Base-by-base conservation (phyloP, 2,888 invertebrate species). In the Amblyteles armatorius region DNA sequence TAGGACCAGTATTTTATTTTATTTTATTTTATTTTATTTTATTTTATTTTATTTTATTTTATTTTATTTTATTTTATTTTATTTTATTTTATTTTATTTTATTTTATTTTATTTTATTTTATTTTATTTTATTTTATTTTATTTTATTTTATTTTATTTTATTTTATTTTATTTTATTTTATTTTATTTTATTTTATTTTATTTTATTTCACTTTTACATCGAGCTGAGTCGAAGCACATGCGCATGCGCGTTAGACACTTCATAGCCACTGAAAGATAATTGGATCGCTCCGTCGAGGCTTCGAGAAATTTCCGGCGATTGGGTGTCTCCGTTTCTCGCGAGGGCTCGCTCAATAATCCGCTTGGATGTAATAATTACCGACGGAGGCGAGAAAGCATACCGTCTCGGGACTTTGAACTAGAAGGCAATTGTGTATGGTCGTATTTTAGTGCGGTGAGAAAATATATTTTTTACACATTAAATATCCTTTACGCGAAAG, bases 211-310 rank as follows among this genome's bases (percentile, higher is more conserved):
- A 36, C 7, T 36, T 36, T 36, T 2, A 55, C 7, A 55, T 2
- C 0, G 13, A 7, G 3, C 55, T 7, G 9, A 22, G 55, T 55
- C 22, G 19, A 55, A 2, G 55, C 55, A 19, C 19, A 55, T 9
- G 40, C 40, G 40, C 50, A 52, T 60, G 22, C 4, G n/a, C 19
- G 9, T 44, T 26, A 16, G 36, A 72, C 22, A 55, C n/a, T 40
- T 40, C 9, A 6, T n/a, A 52, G 50, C 55, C 65, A 65, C 63
- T 16, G 73, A 68, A 29, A 33, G 57, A 80, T 80, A 80, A 74
- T 74, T 48, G 67, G 48, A 57, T 73, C 73, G 40, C 48, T 16
- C 52, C 79, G 71, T 72, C 72, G 26, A 74, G 4, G 57, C 57
- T 36, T 16, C 68, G 73, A 68, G 80, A 73, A 80, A 68, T 73